A percentile compares a stretch with the other conserved stretches of the same genome.
These are phyloP conservation scores for Heteromyza rotundicornis DNA, from an alignment of 2,888 invertebrate genomes.

Conservation along the genomic window DNA sequence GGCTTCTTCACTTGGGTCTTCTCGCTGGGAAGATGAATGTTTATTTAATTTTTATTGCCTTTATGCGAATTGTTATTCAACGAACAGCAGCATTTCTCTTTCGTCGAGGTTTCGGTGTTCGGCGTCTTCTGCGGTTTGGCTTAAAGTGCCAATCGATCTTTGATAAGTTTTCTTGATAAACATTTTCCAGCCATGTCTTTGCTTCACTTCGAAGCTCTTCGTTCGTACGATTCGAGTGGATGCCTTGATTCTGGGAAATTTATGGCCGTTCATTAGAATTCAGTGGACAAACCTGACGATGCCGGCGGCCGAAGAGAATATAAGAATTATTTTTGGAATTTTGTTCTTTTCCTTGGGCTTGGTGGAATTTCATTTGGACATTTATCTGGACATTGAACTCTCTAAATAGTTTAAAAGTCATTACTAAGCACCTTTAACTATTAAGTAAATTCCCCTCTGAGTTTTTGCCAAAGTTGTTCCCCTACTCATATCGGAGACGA, in stretches of 20 bases:
- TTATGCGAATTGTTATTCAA: slow-evolving; percentile 4
- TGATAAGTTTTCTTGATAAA: slow-evolving; percentile 52
- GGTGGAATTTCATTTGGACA: too few species aligned
- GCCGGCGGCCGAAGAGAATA: too few species aligned
- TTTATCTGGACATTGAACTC: too few species aligned
- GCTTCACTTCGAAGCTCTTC: not conserved
- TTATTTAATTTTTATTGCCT: not conserved
- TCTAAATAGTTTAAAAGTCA: too few species aligned
- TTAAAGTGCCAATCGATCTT: slow-evolving; percentile 50
- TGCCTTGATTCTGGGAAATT: slow-evolving; percentile 44
- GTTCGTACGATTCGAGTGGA: slow-evolving; percentile 26
- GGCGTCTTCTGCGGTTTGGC: not conserved
- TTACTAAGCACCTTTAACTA: too few species aligned
- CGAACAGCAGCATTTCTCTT: slow-evolving; percentile 8
- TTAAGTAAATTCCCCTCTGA: too few species aligned
- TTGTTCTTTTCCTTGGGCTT: too few species aligned
- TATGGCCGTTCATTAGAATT: slow-evolving; percentile 56
- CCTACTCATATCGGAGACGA: too few species aligned
- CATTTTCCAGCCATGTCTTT: not conserved
- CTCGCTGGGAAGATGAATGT: not conserved
- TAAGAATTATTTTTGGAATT: too few species aligned
- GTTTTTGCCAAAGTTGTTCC: too few species aligned
- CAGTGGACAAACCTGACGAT: slow-evolving; percentile 22
- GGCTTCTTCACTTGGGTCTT: not conserved
- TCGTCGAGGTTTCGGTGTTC: not conserved